phyloP scores from a whole-genome alignment of 1,140 invertebrate genomes.

The Lepidotrigona ventralis region DNA sequence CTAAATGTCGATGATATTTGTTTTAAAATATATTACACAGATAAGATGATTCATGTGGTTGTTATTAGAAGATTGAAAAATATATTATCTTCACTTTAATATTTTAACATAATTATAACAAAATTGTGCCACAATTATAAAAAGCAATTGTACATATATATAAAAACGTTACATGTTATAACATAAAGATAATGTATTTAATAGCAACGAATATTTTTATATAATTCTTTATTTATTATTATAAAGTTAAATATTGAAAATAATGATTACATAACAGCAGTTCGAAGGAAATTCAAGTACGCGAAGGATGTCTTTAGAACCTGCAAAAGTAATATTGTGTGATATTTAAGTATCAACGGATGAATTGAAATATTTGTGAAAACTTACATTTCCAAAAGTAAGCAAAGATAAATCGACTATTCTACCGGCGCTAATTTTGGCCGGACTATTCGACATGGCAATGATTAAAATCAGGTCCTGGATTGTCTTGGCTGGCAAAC shows the following conservation, averaged over 20 bases:
- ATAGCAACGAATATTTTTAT: background rate
- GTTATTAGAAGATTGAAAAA: background rate
- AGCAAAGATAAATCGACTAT: conserved; percentile 56
- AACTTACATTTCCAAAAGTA: conserved; percentile 58
- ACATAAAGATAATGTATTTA: background rate
- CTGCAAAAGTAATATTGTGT: conserved; percentile 14
- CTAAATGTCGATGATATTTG: background rate
- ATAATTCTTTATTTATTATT: background rate
- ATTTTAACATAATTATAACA: background rate
- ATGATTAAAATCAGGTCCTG: conserved; percentile 56
- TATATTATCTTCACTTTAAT: background rate
- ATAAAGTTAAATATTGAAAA: background rate
- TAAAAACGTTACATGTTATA: background rate
- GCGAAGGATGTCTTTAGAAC: conserved; percentile 53
- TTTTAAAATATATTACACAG: too few relatives aligned
- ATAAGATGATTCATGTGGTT: background rate
- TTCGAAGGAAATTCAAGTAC: conserved; percentile 52
- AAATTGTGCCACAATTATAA: background rate
- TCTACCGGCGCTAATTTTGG: conserved; percentile 59
- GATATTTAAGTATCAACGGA: background rate
- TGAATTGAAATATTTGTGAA: background rate
- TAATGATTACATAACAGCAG: conserved; percentile 24
- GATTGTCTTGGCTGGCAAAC: conserved; percentile 45
- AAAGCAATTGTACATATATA: background rate
- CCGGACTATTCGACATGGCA: conserved; percentile 42